Evolutionary conservation across 1,140 invertebrate genomes (phyloP), one percentile per base, ranked within the genome.

Genomic region (Drosophila pectinifera): DNA sequence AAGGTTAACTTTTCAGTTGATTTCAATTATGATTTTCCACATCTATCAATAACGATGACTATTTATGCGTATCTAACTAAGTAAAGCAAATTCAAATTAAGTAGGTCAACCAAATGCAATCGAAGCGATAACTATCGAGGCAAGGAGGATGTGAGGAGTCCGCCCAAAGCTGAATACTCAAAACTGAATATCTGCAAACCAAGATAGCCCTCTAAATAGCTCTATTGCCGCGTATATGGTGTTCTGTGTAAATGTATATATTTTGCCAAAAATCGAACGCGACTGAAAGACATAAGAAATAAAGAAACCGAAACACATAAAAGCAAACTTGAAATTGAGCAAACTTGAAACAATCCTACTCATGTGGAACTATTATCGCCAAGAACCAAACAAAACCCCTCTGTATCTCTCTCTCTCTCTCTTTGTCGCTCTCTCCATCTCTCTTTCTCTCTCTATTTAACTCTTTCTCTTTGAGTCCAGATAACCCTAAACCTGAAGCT

Each of bases 1-100:
- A 73, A 69, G 72, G 61, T 80, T 80, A 74, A 58, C 20, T 84
- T 89, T 88, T 88, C 49, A 80, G 82, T 89, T 89, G 69, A 84
- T 89, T 89, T 89, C 58, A 89, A 84, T 84, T 89, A 78, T 90
- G 73, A 90, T 89, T 89, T 88, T 90, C 73, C 78, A 90, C 86
- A 91, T 91, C 82, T 91, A 91, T 91, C 90, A 91, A 91, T 91
- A 91, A 91, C 90, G 90, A 91, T 91, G 90, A 91, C 90, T 91
- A 91, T 91, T 91, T 91, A 82, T 85, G 77, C 76, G 76, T 79
- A 83, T 83, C 39, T 64, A 76, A 72, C 57, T 86, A 86, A 78
- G 73, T 74, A 54, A 53, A 53, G 13, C 49, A 64, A 65, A 57
- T 42, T 39, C 61, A 58, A 43, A 46, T 57, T 70, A 70, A 70